Evolutionary conservation across 37 sponge, comb jelly and placozoan genomes (phyloP), one percentile per base, ranked within the genome.

Genomic region (Hormiphora californensis): DNA sequence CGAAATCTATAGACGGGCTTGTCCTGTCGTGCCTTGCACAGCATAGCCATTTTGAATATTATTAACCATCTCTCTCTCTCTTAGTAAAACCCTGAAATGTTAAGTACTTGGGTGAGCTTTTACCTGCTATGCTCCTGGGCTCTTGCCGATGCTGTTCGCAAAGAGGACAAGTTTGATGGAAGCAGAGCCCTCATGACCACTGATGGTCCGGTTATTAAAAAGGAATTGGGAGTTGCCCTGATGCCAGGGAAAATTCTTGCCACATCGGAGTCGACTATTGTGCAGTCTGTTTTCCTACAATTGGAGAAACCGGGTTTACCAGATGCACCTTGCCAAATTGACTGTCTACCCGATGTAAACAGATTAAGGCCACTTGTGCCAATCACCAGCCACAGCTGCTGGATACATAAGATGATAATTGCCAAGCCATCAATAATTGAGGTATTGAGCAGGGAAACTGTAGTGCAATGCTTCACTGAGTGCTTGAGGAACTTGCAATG

Each of bases 181-280:
- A n/a, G n/a, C n/a, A n/a, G n/a, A n/a, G n/a, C n/a, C n/a, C n/a
- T 33, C 37, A 4, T 65, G 5, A 65, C 67, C 37, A 36, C 67
- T 11, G 37, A 27, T 33, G 31, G 38, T 4, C 81, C 81, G 25
- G 43, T 73, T 21, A 17, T 73, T 11, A 33, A 73, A 33, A 46
- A 73, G 23, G 81, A 73, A 41, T 28, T 73, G 25, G 81, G 81
- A 40, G 1, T 73, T 1, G 81, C 44, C 27, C 22, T 73, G 15
- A 5, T 73, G 12, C 81, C 81, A n/a, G 2, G 12, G 46, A 73
- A 41, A 23, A 40, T 73, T 4, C 38, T 73, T 1, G 81, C 81
- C 21, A 43, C 40, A 19, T n/a, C 46, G 4, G 9, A 1, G 3
- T 23, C 40, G 22, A 73, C 40, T 28, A 39, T 73, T 17, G 40